Percentiles rank a stretch among this genome's conserved stretches.
phyloP scores from a whole-genome alignment of 2,888 invertebrate genomes.

The Acanthoscelides obtectus region DNA sequence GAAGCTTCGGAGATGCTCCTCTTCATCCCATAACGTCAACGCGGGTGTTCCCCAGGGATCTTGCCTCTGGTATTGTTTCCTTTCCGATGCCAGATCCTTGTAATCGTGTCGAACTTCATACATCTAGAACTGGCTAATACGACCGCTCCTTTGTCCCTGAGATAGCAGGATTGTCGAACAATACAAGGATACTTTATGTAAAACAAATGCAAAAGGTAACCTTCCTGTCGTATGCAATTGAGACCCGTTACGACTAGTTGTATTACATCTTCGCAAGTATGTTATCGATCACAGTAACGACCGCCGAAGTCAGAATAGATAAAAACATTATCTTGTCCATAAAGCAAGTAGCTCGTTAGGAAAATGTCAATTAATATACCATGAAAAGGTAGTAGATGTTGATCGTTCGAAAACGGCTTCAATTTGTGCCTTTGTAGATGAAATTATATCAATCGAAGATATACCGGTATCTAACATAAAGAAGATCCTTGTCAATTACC shows the following conservation, averaged over 20 bases:
- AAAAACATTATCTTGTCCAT: not conserved
- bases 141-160: too few relatives aligned
- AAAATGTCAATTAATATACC: conserved; percentile 1
- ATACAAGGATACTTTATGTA: too few relatives aligned
- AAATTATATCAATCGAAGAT: conserved; percentile 37
- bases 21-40: too few relatives aligned
- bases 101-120: too few relatives aligned
- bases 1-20: too few relatives aligned
- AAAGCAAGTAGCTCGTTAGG: not conserved
- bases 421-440: conserved; percentile 18
- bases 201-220: too few relatives aligned
- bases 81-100: too few relatives aligned
- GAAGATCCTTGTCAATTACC: conserved; percentile 38
- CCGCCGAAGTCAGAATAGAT: not conserved
- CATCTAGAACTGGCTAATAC: too few relatives aligned
- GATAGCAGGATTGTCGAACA: too few relatives aligned
- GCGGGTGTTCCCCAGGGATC: too few relatives aligned
- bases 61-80: too few relatives aligned
- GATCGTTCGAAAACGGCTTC: conserved; percentile 2
- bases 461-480: conserved; percentile 36
- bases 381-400: conserved; percentile 1
- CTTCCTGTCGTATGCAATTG: too few relatives aligned
- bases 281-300: not conserved
- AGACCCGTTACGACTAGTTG: not conserved
- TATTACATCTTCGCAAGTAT: not conserved